These are phyloP conservation scores for Agelas oroides DNA, from an alignment of 37 sponge, comb jelly and placozoan genomes.

Conservation along the genomic window DNA sequence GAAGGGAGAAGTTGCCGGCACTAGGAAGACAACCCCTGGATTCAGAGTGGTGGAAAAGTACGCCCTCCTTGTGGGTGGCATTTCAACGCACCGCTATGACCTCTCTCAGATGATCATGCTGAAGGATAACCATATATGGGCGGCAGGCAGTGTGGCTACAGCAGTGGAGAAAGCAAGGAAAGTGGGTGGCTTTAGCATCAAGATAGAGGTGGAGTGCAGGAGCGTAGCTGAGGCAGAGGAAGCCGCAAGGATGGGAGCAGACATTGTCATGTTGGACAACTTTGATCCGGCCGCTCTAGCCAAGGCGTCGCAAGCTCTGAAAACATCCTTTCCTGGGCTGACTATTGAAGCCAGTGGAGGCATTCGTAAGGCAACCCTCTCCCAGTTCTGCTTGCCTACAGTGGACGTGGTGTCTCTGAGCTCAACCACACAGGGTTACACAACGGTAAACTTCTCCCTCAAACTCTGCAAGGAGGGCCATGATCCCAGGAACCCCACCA, in stretches of 20 bases:
- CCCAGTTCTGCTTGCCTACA: constrained; percentile 68
- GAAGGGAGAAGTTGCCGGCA: constrained; percentile 93
- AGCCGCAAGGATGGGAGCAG: constrained; percentile 86
- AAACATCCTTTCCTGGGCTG: constrained; percentile 75
- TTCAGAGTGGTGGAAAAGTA: constrained; percentile 96
- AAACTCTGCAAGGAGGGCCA: constrained; percentile 85
- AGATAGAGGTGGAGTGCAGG: constrained; percentile 98
- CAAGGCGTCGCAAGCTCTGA: constrained; percentile 70
- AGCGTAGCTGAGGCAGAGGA: constrained; percentile 82
- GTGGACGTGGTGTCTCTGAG: constrained; percentile 93
- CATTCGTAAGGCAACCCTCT: constrained; percentile 66
- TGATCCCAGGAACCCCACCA: constrained; percentile 81
- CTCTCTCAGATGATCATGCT: constrained; percentile 96
- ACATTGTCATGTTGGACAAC: constrained; percentile 95
- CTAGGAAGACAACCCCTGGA: constrained; percentile 97
- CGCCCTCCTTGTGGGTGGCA: constrained; percentile 89
- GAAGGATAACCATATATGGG: constrained; percentile 98
- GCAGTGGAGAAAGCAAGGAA: constrained; percentile 85
- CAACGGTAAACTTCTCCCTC: constrained; percentile 89
- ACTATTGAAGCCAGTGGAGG: constrained; percentile 95
- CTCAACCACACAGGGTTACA: constrained; percentile 89
- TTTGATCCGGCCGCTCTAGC: constrained; percentile 78
- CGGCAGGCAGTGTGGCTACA: constrained; percentile 69
- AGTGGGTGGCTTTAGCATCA: constrained; percentile 87
- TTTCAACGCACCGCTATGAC: constrained; percentile 88